These are phyloP conservation scores for Myiagra hebetior DNA, from an alignment of 2,113 vertebrate genomes.

Conservation along the genomic window DNA sequence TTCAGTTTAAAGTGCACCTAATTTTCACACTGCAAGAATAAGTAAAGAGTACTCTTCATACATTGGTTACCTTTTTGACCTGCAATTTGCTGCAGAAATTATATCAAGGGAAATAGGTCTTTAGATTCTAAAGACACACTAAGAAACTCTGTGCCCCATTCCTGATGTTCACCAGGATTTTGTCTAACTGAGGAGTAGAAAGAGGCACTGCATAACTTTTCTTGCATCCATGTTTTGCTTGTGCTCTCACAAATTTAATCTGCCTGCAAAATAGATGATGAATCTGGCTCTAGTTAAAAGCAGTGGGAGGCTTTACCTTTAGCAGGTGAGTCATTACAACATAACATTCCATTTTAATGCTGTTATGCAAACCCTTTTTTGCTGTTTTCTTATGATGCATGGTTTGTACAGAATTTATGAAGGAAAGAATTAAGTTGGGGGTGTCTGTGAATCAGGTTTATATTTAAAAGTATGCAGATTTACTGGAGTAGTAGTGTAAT, in stretches of 20 bases:
- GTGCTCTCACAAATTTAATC: not conserved
- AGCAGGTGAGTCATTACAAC: slow-evolving; percentile 32
- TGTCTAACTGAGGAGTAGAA: not conserved
- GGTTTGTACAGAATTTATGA: slow-evolving; percentile 26
- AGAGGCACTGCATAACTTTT: not conserved
- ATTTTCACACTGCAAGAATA: not conserved
- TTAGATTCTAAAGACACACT: not conserved
- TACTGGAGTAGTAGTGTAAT: not conserved
- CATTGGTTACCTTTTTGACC: not conserved
- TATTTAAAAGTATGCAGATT: slow-evolving; percentile 40
- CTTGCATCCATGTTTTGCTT: not conserved
- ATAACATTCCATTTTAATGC: slow-evolving; percentile 17
- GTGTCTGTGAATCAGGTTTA: slow-evolving; percentile 27
- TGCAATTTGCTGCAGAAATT: not conserved
- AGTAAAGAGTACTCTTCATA: not conserved
- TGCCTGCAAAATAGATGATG: not conserved
- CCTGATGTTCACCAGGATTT: not conserved
- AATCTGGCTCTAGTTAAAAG: not conserved
- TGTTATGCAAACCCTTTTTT: not conserved
- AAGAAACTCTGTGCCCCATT: not conserved
- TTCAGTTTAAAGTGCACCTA: not conserved
- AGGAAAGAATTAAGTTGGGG: slow-evolving; percentile 45
- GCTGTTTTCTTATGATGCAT: slow-evolving; percentile 6
- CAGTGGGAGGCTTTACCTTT: not conserved
- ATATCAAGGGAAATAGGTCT: not conserved